Conservation (phyloP, 2,888 invertebrate genomes). For the Sicus ferrugineus region DNA sequence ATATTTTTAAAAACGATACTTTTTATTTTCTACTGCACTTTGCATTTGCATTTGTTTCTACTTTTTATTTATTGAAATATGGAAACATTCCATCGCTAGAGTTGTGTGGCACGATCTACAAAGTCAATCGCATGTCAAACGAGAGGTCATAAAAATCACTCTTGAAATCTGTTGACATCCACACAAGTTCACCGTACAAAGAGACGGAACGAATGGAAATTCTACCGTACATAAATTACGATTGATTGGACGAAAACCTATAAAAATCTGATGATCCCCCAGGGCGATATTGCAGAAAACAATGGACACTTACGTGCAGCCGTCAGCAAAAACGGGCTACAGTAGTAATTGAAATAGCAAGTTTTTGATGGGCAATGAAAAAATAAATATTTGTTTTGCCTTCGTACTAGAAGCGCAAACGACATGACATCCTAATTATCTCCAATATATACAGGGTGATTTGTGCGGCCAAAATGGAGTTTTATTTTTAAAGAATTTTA, state of each 20-base stretch:
- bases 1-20: too few relatives aligned
- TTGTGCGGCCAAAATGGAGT: neutral
- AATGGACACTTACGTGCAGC: slow-evolving; percentile 14
- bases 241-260: slow-evolving; percentile 12
- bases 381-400: too few relatives aligned
- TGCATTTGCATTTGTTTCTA: too few relatives aligned
- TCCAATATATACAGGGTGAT: neutral
- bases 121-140: slow-evolving; percentile 37
- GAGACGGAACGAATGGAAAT: neutral
- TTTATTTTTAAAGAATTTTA: too few relatives aligned
- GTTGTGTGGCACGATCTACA: too few relatives aligned
- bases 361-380: too few relatives aligned
- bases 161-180: neutral
- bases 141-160: neutral
- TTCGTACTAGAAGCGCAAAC: too few relatives aligned
- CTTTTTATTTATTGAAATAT: too few relatives aligned
- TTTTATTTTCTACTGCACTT: too few relatives aligned
- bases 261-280: slow-evolving; percentile 17
- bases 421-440: neutral
- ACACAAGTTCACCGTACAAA: neutral
- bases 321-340: neutral
- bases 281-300: slow-evolving; percentile 18
- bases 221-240: neutral
- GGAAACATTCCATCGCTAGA: too few relatives aligned
- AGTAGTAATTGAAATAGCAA: slow-evolving; percentile 2